phyloP scores from a whole-genome alignment of 2,888 invertebrate species.

The Calliscelio sp. region DNA sequence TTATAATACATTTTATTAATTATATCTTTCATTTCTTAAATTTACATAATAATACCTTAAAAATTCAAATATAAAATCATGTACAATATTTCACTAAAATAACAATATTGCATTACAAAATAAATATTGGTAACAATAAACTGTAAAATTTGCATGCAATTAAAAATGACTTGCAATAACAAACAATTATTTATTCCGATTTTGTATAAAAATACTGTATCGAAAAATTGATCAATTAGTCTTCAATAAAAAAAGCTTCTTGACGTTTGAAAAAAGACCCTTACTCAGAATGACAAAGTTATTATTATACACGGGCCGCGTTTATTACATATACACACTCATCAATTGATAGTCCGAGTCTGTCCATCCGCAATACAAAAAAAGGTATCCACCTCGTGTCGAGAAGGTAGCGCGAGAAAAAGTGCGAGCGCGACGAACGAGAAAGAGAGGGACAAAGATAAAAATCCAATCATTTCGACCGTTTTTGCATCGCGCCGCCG shows the following conservation, averaged over 20 bases:
- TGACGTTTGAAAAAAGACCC: slow-evolving; percentile 35
- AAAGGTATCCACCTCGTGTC: slow-evolving; percentile 62
- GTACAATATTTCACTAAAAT: too few relatives aligned
- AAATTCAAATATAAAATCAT: too few relatives aligned
- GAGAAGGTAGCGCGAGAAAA: slow-evolving; percentile 71
- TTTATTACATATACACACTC: slow-evolving; percentile 67
- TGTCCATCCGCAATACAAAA: slow-evolving; percentile 67
- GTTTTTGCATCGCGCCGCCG: slow-evolving; percentile 83
- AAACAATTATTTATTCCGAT: neutral
- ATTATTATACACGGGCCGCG: slow-evolving; percentile 62
- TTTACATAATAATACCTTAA: too few relatives aligned
- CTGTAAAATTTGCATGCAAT: neutral
- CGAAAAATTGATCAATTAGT: slow-evolving; percentile 45
- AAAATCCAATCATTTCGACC: slow-evolving; percentile 85
- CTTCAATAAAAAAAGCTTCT: neutral
- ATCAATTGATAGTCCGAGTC: slow-evolving; percentile 71
- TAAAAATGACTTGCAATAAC: too few relatives aligned
- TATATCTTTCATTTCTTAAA: too few relatives aligned
- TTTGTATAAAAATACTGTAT: neutral
- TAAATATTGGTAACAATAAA: too few relatives aligned
- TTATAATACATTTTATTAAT: neutral
- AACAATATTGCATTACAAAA: too few relatives aligned
- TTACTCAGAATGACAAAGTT: slow-evolving; percentile 61
- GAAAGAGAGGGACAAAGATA: slow-evolving; percentile 78
- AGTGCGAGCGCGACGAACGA: slow-evolving; percentile 64